A percentile compares a stretch with the other conserved stretches of the same genome.
These are phyloP conservation scores for Mimumesa dahlbomi DNA, from an alignment of 2,888 invertebrate species.

Conservation along the genomic window DNA sequence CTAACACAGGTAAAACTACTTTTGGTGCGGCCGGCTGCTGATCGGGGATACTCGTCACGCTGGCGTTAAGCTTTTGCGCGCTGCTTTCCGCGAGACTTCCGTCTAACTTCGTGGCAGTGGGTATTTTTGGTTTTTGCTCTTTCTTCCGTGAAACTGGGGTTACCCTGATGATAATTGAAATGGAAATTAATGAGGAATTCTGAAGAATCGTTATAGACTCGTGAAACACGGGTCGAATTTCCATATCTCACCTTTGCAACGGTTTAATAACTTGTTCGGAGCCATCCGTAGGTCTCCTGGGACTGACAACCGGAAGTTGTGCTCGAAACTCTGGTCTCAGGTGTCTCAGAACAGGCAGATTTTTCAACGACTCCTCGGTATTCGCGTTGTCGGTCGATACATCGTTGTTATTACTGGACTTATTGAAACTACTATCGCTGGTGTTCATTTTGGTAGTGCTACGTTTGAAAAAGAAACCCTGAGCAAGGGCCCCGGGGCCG, in stretches of 20 bases:
- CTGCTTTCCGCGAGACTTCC: slow-evolving; percentile 52
- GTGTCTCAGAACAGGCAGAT: slow-evolving; percentile 90
- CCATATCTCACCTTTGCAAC: slow-evolving; percentile 71
- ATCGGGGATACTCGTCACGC: slow-evolving; percentile 76
- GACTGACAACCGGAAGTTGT: slow-evolving; percentile 86
- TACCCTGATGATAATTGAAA: slow-evolving; percentile 41
- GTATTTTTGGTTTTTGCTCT: slow-evolving; percentile 51
- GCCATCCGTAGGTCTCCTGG: slow-evolving; percentile 76
- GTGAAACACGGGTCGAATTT: too few species aligned
- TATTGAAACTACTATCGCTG: slow-evolving; percentile 68
- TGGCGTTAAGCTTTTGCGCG: slow-evolving; percentile 66
- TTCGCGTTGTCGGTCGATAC: slow-evolving; percentile 69
- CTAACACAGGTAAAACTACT: slow-evolving; percentile 79
- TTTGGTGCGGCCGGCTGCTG: slow-evolving; percentile 80
- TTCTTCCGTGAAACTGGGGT: slow-evolving; percentile 48
- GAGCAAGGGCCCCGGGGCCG: slow-evolving; percentile 92
- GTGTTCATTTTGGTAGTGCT: slow-evolving; percentile 75
- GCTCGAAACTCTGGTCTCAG: slow-evolving; percentile 92
- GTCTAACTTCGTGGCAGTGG: slow-evolving; percentile 24
- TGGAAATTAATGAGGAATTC: neutral
- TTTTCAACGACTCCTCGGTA: slow-evolving; percentile 76
- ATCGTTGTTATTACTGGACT: slow-evolving; percentile 77
- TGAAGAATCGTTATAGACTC: neutral
- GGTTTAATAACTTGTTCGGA: slow-evolving; percentile 77
- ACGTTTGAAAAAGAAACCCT: slow-evolving; percentile 86